Percentiles rank a stretch among this genome's conserved stretches.
Conservation (phyloP, 2,113 vertebrate species). For the Lophius piscatorius region DNA sequence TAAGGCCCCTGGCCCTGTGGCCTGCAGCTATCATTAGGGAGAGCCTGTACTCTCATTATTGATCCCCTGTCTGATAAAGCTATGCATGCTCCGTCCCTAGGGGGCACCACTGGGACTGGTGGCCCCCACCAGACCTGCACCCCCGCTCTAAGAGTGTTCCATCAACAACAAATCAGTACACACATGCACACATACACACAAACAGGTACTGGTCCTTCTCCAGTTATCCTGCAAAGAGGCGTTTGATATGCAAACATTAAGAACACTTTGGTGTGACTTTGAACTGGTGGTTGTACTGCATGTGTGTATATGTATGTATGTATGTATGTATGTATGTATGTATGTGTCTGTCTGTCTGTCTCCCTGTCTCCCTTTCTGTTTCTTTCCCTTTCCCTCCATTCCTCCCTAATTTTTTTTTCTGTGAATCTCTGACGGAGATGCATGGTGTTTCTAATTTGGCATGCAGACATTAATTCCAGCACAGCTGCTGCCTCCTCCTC, state of each 20-base stretch:
- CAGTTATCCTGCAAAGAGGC: slow-evolving; percentile 11
- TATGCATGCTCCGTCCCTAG: slow-evolving; percentile 68
- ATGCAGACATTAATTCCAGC: slow-evolving; percentile 91
- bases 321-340: slow-evolving; percentile 26
- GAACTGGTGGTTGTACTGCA: slow-evolving; percentile 16
- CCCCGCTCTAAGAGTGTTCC: slow-evolving; percentile 52
- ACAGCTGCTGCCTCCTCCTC: slow-evolving; percentile 86
- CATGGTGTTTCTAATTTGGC: slow-evolving; percentile 89
- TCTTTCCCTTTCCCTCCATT: slow-evolving; percentile 41
- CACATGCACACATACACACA: slow-evolving; percentile 7
- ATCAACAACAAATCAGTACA: slow-evolving; percentile 55
- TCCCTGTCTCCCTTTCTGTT: slow-evolving; percentile 37
- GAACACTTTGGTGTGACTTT: slow-evolving; percentile 11
- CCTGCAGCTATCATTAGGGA: slow-evolving; percentile 85
- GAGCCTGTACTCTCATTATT: slow-evolving; percentile 82
- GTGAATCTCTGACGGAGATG: slow-evolving; percentile 85
- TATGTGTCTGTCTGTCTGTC: slow-evolving; percentile 44
- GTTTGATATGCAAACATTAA: slow-evolving; percentile 35
- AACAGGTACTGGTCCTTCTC: slow-evolving; percentile 11
- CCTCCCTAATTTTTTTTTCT: slow-evolving; percentile 57
- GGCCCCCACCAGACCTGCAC: slow-evolving; percentile 57
- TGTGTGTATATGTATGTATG: neutral
- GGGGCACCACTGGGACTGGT: slow-evolving; percentile 71
- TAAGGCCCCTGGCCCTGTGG: slow-evolving; percentile 76
- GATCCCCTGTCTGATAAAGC: slow-evolving; percentile 78